Evolutionary conservation across 2,113 vertebrate species (phyloP), one percentile per base, ranked within the genome.

Genomic region (Dicerorhinus sumatrensis): DNA sequence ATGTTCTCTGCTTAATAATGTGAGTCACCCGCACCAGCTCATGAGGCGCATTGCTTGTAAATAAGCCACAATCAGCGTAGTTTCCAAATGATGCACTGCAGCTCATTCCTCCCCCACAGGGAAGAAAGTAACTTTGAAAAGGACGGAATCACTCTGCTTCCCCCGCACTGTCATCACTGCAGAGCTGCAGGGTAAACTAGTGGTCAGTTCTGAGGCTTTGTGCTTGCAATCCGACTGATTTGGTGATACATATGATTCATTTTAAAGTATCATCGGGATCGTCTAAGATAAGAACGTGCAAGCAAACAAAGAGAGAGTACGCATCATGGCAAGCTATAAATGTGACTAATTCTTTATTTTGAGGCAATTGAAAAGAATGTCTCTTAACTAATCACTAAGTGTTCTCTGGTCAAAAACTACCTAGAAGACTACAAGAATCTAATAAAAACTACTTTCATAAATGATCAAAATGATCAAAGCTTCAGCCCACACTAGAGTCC

Each of bases 11-110:
- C 93, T 96, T 89, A 70, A 86, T 48, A 75, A 42, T 89, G 51
- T 95, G 97, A 97, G 79, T 97, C 96, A 96, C 83, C 12, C 5
- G 0, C 31, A 92, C 29, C 25, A 79, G 48, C 72, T 91, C 86
- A 75, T 56, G 65, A 97, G 70, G 46, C 58, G 67, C 11, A 23
- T 72, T 48, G 72, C 85, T 89, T 96, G 77, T 96, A 98, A 97
- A 97, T 80, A 96, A 97, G 69, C 33, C 42, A 86, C 58, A 70
- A 51, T 93, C 87, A 82, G 80, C 1, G 1, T 39, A 81, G 21
- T 81, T 93, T 85, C 88, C 88, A 94, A 69, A 20, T 33, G 31
- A 91, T 70, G 29, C 60, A 73, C 72, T 91, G 29, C 29, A 87
- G 77, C 79, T 86, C 51, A 9, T 94, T 88, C 39, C 48, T 89